phyloP scores from a whole-genome alignment of 2,113 vertebrate genomes.

The Chaetorhynchus papuensis region DNA sequence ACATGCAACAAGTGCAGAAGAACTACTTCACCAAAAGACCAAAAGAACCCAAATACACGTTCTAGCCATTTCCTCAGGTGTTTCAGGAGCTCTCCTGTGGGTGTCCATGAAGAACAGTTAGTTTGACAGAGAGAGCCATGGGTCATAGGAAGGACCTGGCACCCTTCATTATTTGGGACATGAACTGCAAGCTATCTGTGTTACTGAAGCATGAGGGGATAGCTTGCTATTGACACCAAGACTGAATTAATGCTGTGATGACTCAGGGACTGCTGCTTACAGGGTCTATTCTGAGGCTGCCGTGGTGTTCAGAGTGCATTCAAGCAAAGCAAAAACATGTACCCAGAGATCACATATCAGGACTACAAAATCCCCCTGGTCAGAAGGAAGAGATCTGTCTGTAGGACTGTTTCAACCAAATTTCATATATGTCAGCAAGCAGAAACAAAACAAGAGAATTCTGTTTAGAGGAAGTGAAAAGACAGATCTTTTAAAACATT shows the following conservation, averaged over 20 bases:
- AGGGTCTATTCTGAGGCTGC: not conserved
- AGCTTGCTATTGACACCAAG: accelerated
- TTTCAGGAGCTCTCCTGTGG: not conserved
- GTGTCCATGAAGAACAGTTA: not conserved
- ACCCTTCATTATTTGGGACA: accelerated
- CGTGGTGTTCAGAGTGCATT: not conserved
- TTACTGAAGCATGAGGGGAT: accelerated
- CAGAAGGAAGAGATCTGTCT: not conserved
- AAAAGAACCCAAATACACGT: not conserved
- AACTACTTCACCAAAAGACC: not conserved
- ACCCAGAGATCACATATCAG: not conserved
- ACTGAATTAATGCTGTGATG: not conserved
- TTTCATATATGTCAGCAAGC: not conserved
- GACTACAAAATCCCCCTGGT: not conserved
- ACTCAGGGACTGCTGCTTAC: not conserved
- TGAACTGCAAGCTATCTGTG: not conserved
- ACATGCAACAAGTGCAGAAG: not conserved
- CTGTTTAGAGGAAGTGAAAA: not conserved
- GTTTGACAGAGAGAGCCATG: not conserved
- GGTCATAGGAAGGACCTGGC: accelerated
- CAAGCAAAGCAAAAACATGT: not conserved
- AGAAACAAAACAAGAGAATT: not conserved
- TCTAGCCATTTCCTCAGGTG: not conserved
- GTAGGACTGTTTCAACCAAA: not conserved
- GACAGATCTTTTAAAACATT: not conserved